Base-by-base conservation (phyloP, 2,797 vertebrate species). In the Lates japonicus region DNA sequence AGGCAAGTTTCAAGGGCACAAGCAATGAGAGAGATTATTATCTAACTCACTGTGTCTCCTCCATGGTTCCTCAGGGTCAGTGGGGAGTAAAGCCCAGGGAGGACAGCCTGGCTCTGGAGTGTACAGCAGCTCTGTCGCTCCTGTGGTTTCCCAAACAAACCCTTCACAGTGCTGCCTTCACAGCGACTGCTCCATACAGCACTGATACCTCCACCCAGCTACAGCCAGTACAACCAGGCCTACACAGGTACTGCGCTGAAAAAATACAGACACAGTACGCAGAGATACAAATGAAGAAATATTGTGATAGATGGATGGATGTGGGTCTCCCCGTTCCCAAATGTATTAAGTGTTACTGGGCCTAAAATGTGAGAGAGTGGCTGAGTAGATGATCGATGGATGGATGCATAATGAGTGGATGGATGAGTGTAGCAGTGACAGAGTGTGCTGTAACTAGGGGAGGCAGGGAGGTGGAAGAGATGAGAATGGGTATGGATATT, bases 221-320 rank as follows among this genome's bases (percentile, higher is more conserved):
- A 97, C 83, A 94, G 94, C 64, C 97, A 97, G 42, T 98, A 97
- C 55, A 96, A 94, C 84, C 98, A 98, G 90, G 94, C 90, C 63
- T 96, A 92, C 95, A 70, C 95, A 96, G 95, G 96, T 96, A 93
- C 69, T 7, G 19, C n/a, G n/a, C n/a, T n/a, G n/a, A n/a, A 37
- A 19, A 19, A 65, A n/a, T 3, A 51, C 67, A 63, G 1, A 51
- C 49, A 7, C 61, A 33, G 39, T 8, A 9, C 5, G 7, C 41
- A 12, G 13, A 41, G 31, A 46, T 17, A 8, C 9, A 37, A 42
- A 55, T 46, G 33, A 57, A 52, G 11, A 68, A 22, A 41, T 20
- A 11, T 17, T 20, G 0, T 2, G 13, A 51, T 41, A 12, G 19
- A 46, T 35, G 29, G 22, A 12, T 51, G n/a, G 44, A 31, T 42